A percentile compares a stretch with the other conserved stretches of the same genome.
phyloP scores from a whole-genome alignment of 2,797 vertebrate genomes.

The Oreortyx pictus region DNA sequence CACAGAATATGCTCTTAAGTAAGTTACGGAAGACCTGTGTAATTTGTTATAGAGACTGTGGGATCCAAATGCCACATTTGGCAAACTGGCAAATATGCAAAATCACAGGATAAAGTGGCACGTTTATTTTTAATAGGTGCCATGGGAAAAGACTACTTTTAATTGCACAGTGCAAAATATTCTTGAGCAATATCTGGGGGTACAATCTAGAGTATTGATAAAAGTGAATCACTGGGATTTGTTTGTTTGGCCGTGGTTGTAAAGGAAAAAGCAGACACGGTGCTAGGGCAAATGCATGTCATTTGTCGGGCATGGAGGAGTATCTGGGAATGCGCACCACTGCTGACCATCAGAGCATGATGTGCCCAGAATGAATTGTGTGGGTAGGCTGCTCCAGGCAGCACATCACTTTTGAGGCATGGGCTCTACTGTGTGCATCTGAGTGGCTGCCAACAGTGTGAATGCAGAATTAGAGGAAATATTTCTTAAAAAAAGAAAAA shows the following conservation, averaged over 20 bases:
- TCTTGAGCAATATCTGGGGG: neutral
- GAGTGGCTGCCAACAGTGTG: neutral
- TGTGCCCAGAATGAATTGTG: neutral
- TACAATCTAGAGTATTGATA: accelerated
- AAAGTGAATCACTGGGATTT: neutral
- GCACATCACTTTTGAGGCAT: neutral
- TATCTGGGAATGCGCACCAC: neutral
- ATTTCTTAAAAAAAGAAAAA: neutral
- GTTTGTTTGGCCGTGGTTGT: neutral
- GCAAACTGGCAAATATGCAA: neutral
- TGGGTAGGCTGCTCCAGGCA: neutral
- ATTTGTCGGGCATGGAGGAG: neutral
- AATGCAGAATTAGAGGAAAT: neutral
- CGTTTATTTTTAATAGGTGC: neutral
- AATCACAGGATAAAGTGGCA: neutral
- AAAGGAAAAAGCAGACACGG: neutral
- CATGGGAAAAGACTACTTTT: neutral
- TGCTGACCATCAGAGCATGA: neutral
- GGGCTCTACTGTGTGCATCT: neutral
- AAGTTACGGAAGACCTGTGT: neutral
- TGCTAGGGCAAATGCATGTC: neutral
- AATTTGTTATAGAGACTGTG: neutral
- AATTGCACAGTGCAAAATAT: neutral
- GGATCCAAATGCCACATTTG: neutral
- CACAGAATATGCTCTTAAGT: neutral